A percentile compares a stretch with the other conserved stretches of the same genome.
These are phyloP conservation scores for Maniola hyperantus DNA, from an alignment of 2,888 invertebrate genomes.

Conservation along the genomic window DNA sequence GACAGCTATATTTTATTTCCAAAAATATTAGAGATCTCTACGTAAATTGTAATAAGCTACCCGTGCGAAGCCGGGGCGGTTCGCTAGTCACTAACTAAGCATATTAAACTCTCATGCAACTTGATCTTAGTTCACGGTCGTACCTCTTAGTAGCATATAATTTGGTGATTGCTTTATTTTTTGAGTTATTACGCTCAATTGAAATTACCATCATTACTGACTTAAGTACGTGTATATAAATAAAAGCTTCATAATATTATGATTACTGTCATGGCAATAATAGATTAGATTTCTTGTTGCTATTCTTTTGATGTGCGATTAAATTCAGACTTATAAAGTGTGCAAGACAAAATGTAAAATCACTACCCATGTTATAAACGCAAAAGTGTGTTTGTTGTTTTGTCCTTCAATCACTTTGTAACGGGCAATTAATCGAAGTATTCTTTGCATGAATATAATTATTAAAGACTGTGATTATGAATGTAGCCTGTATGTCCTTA, in stretches of 20 bases:
- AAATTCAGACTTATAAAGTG: not conserved
- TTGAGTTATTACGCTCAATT: not conserved
- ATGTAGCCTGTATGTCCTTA: too few species aligned
- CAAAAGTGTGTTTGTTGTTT: too few species aligned
- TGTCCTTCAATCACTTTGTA: too few species aligned
- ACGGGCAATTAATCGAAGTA: too few species aligned
- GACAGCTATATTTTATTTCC: too few species aligned
- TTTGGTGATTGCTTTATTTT: conserved; percentile 9
- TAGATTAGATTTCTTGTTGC: not conserved
- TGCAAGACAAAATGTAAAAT: not conserved
- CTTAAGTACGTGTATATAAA: not conserved
- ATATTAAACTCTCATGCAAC: not conserved
- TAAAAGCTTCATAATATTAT: not conserved
- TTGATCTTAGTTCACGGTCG: conserved; percentile 1
- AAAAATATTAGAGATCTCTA: too few species aligned
- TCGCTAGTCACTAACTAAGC: too few species aligned
- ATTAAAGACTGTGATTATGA: too few species aligned
- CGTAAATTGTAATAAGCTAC: too few species aligned
- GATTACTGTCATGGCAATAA: not conserved
- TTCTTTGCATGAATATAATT: too few species aligned
- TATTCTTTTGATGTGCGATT: not conserved
- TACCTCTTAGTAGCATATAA: not conserved
- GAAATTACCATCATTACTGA: conserved; percentile 8
- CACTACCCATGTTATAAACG: too few species aligned
- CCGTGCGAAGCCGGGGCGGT: too few species aligned